These are phyloP conservation scores for Oceanites oceanicus DNA, from an alignment of 2,113 vertebrate species.

Conservation along the genomic window DNA sequence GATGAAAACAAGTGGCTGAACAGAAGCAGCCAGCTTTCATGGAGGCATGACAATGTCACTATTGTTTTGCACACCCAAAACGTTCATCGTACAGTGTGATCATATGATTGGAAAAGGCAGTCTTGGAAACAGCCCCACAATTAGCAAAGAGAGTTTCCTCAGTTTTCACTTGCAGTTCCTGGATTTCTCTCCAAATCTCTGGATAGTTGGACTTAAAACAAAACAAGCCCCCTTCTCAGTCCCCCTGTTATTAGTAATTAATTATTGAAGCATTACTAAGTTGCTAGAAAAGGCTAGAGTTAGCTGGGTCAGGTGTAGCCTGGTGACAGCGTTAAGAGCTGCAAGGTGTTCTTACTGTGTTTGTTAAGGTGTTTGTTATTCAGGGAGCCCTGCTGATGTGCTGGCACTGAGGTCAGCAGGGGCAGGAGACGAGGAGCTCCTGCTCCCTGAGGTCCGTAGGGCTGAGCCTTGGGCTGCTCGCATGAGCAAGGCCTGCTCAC, in stretches of 20 bases:
- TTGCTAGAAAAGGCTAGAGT: neutral
- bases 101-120: neutral
- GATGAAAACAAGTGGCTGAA: neutral
- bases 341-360: neutral
- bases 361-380: neutral
- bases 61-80: neutral
- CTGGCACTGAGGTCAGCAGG: neutral
- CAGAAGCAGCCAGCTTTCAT: neutral
- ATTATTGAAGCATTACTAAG: neutral
- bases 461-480: neutral
- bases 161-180: neutral
- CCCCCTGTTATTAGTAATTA: neutral
- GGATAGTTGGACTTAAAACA: neutral
- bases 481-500: neutral
- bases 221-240: neutral
- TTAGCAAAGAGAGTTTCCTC: neutral
- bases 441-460: neutral
- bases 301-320: neutral
- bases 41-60: neutral
- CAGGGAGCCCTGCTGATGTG: neutral
- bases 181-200: neutral
- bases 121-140: neutral
- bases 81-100: neutral
- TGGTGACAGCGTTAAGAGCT: neutral
- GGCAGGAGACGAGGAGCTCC: neutral